Conservation (phyloP, 2,888 invertebrate species). For the Hartigia nigra region DNA sequence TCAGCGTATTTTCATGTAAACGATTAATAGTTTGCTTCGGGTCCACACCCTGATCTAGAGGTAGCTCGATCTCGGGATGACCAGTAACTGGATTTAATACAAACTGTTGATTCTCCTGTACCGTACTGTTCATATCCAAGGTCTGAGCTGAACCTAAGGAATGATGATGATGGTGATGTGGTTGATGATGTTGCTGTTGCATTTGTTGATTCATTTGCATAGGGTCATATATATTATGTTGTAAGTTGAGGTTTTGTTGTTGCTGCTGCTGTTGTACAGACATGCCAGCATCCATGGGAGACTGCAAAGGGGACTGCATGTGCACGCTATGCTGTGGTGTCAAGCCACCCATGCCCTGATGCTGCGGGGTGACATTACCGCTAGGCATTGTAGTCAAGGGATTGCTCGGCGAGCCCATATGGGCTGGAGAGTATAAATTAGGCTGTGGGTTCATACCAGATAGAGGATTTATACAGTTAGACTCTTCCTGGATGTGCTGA, state of each 20-base stretch:
- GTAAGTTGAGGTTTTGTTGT: constrained; percentile 30
- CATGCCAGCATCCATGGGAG: constrained; percentile 34
- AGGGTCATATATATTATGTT: constrained; percentile 26
- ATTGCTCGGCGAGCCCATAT: constrained; percentile 57
- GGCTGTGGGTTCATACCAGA: constrained; percentile 53
- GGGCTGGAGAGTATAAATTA: constrained; percentile 62
- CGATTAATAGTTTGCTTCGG: constrained; percentile 41
- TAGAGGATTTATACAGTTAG: constrained; percentile 51
- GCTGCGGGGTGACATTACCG: constrained; percentile 13
- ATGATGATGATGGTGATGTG: constrained; percentile 38
- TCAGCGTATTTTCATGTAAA: constrained; percentile 27
- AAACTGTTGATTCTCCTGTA: constrained; percentile 55
- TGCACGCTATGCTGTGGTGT: constrained; percentile 39
- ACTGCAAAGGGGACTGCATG: constrained; percentile 43
- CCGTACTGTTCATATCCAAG: constrained; percentile 44
- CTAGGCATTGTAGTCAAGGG: constrained; percentile 48
- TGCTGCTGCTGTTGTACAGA: constrained; percentile 23
- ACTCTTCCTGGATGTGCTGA: constrained; percentile 57
- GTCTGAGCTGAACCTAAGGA: constrained; percentile 43
- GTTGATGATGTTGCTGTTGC: constrained; percentile 37
- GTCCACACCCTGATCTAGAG: constrained; percentile 51
- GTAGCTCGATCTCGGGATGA: constrained; percentile 59
- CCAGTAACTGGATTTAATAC: constrained; percentile 55
- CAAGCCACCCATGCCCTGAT: constrained; percentile 36
- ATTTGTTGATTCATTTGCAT: constrained; percentile 48